phyloP scores from a whole-genome alignment of 2,113 vertebrate species.

The Varanus salvator region DNA sequence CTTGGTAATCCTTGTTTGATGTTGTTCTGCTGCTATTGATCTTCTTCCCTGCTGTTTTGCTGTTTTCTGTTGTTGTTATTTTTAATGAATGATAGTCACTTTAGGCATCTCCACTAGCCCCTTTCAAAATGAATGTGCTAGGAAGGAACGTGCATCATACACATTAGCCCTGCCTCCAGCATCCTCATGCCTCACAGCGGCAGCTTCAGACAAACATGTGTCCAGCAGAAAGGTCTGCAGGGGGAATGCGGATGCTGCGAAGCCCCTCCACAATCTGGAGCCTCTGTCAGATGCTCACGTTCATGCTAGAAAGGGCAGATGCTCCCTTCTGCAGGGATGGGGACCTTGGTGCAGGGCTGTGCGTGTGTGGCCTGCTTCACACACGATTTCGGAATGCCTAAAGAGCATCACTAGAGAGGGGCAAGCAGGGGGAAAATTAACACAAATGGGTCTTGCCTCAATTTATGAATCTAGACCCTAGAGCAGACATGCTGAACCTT shows the following conservation, averaged over 20 bases:
- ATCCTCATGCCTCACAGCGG: no score
- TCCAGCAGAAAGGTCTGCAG: neutral
- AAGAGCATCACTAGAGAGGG: neutral
- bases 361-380: neutral
- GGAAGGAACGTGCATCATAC: no score
- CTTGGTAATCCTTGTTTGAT: neutral
- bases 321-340: neutral
- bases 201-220: neutral
- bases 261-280: no score
- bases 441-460: no score
- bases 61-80: neutral
- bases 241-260: no score
- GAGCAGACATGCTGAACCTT: no score
- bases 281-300: no score
- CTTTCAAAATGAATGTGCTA: neutral
- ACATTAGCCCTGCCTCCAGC: no score
- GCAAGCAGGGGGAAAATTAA: no score
- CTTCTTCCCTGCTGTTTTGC: neutral
- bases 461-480: no score
- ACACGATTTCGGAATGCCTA: neutral
- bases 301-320: no score
- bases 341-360: neutral
- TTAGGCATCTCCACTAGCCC: neutral
- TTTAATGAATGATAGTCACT: neutral
- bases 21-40: neutral